Base-by-base conservation (phyloP, 2,888 invertebrate genomes). In the Phaedon cochleariae region DNA sequence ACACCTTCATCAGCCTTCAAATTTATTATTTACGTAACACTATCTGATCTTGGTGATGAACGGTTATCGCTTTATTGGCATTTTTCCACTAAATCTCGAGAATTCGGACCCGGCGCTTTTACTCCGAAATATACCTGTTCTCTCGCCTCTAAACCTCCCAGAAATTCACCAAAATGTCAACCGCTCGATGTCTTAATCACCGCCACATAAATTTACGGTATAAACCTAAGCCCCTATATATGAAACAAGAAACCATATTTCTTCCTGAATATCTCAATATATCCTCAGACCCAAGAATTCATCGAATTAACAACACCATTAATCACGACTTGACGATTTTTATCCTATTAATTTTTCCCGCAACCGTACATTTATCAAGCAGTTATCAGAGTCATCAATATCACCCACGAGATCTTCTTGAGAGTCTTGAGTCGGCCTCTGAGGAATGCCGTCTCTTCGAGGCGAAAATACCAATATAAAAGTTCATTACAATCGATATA, bases 321-420 rank as follows among this genome's bases (percentile, higher is more conserved):
- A 57, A 57, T 57, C 57, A 57, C 21, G 6, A 15, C 57, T 41
- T 17, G 57, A 45, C 46, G 57, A 57, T 46, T 57, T 46, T 57
- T 45, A 45, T 29, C 48, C 57, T 57, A 57, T 57, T 57, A 57
- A 57, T 57, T 57, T 57, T 57, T 45, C 17, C 45, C 26, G 26
- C 57, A 57, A 26, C 46, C 57, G 45, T 26, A 46, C 57, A 57
- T 57, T 57, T 57, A 57, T 57, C 57, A 57, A 45, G 57, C 45
- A 57, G 57, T 57, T 57, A 57, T 57, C 57, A 57, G 15, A 45
- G 45, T 45, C 57, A 57, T 57, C 57, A 57, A 57, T 57, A 57
- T 45, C 57, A 57, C 57, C 57, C 57, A 57, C 57, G 57, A 57
- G 26, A 20, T 45, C 22, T n/a, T 34, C 34, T 34, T 34, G 34